Conservation (phyloP, 2,888 invertebrate genomes). For the Sarcophaga rosellei region DNA sequence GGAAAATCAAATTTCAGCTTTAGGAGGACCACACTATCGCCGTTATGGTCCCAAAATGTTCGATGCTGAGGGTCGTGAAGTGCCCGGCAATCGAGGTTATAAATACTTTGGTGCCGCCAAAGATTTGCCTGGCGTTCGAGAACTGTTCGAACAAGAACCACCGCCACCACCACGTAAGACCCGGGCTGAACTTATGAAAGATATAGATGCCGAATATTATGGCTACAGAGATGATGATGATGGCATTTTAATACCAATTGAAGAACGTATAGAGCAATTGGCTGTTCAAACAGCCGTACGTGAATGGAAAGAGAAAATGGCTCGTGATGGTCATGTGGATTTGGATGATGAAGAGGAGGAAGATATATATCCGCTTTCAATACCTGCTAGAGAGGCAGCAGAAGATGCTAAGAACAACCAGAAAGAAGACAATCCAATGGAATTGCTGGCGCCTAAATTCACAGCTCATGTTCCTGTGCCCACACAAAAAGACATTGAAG, state of each 20-base stretch:
- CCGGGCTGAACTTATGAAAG: slow-evolving; percentile 97
- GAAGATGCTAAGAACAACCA: slow-evolving; percentile 50
- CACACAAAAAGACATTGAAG: slow-evolving; percentile 96
- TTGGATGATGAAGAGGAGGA: slow-evolving; percentile 86
- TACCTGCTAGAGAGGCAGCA: slow-evolving; percentile 74
- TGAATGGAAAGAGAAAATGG: slow-evolving; percentile 86
- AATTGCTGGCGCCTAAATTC: slow-evolving; percentile 83
- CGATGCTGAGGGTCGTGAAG: slow-evolving; percentile 96
- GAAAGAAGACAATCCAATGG: slow-evolving; percentile 77
- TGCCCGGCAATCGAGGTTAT: slow-evolving; percentile 98
- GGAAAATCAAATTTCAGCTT: slow-evolving; percentile 97
- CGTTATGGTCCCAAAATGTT: slow-evolving; percentile 96
- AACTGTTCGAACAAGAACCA: slow-evolving; percentile 97
- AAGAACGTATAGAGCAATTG: slow-evolving; percentile 89
- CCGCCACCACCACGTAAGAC: slow-evolving; percentile 95
- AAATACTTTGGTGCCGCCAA: slow-evolving; percentile 99
- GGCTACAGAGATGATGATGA: slow-evolving; percentile 99
- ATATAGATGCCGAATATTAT: slow-evolving; percentile 99
- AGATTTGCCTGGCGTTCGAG: slow-evolving; percentile 98
- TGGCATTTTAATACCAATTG: slow-evolving; percentile 94
- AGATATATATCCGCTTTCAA: slow-evolving; percentile 81
- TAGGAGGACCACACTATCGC: slow-evolving; percentile 97
- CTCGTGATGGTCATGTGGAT: slow-evolving; percentile 87
- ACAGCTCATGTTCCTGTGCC: slow-evolving; percentile 96
- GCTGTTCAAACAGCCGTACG: slow-evolving; percentile 84